Base-by-base conservation (phyloP, 2,113 vertebrate species). In the Pitta sordida region DNA sequence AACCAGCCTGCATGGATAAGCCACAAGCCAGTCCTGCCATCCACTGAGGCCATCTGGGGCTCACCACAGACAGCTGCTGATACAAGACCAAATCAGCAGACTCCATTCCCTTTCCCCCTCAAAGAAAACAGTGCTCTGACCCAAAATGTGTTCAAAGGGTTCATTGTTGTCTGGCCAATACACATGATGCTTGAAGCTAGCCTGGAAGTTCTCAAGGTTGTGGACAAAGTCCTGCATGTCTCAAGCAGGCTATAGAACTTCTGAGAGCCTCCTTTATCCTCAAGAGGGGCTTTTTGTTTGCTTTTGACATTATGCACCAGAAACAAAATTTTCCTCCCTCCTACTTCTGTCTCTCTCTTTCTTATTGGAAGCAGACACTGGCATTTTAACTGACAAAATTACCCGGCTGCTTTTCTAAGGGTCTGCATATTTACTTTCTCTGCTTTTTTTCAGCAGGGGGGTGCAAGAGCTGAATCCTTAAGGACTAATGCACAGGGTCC, bases 101-200 rank as follows among this genome's bases (percentile, higher is more conserved):
- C 76, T 83, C 52, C 43, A 26, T 81, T 93, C 44, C 77, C 37
- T 84, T 68, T 81, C 34, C 23, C 34, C 46, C 34, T 73, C 43
- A 52, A 83, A 43, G 34, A 58, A 93, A 90, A 83, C 44, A 60
- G 65, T n/a, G 36, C 16, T 65, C 49, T 62, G 71, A 80, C 85
- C 71, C 85, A 86, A 83, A 94, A 80, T 2, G 23, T 29, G 13
- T 32, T 96, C 86, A 94, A 91, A 82, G 62, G 58, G 14, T 60
- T 82, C 81, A 79, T 39, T 94, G 95, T 86, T 88, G 86, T 93
- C 92, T 94, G 88, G 75, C 48, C 30, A 3, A 65, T 56, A 60
- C 27, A 52, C 0, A 0, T 0, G 0, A 71, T 14, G 32, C 37
- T 69, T 73, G 41, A 91, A 87, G 62, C 27, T 74, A 73, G 73